phyloP scores from a whole-genome alignment of 2,888 invertebrate species.

The Baccha elongata region DNA sequence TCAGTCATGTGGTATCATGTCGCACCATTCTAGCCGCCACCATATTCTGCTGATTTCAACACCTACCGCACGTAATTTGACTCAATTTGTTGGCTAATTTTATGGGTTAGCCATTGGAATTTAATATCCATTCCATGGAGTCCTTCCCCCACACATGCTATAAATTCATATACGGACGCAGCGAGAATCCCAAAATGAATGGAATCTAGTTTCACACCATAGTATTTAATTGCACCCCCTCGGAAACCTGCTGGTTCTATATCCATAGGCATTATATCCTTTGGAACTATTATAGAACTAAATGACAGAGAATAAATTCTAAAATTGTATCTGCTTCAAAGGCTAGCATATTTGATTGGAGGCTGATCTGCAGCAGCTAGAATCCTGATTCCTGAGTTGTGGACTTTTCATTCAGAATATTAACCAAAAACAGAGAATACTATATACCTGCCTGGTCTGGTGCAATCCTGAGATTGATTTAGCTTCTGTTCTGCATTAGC shows the following conservation, averaged over 20 bases:
- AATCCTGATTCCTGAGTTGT: too few relatives aligned
- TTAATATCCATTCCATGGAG: conserved; percentile 43
- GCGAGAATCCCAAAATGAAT: neutral
- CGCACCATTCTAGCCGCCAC: neutral
- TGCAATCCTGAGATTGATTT: too few relatives aligned
- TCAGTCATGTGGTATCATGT: conserved; percentile 4
- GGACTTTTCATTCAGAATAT: too few relatives aligned
- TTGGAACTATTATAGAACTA: too few relatives aligned
- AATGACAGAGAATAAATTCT: too few relatives aligned
- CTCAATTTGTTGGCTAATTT: conserved; percentile 63
- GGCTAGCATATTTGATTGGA: too few relatives aligned
- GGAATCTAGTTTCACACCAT: conserved; percentile 14
- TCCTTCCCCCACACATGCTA: neutral
- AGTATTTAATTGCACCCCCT: conserved; percentile 2
- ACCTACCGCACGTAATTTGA: conserved; percentile 60
- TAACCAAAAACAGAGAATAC: too few relatives aligned
- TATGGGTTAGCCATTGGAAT: conserved; percentile 50
- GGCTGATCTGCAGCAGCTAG: too few relatives aligned
- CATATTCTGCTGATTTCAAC: conserved; percentile 41
- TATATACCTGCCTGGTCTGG: too few relatives aligned
- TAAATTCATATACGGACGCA: conserved; percentile 24
- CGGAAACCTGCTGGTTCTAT: neutral
- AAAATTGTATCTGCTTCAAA: too few relatives aligned
- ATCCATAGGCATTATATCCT: neutral
- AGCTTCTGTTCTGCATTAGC: too few relatives aligned